Percentiles rank a stretch among this genome's conserved stretches.
Conservation (phyloP, 2,113 vertebrate species). For the Psilopsiagon aurifrons region DNA sequence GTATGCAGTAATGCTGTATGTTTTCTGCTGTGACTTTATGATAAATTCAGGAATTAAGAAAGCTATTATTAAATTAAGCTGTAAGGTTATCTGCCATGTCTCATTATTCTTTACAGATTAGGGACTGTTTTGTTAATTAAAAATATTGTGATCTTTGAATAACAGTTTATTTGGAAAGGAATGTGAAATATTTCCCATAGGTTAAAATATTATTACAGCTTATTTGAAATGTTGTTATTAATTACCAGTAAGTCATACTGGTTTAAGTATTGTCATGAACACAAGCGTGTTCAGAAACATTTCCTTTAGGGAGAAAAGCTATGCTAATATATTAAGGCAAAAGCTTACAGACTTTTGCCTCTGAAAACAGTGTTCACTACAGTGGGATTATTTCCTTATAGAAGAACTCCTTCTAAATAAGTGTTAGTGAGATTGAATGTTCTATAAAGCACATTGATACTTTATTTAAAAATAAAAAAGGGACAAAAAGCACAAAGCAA, state of each 20-base stretch:
- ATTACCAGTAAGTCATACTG: not conserved
- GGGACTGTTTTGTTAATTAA: conserved; percentile 11
- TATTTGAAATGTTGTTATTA: not conserved
- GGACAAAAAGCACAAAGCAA: not conserved
- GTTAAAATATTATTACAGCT: not conserved
- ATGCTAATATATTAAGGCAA: not conserved
- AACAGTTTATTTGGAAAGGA: conserved; percentile 32
- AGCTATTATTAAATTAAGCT: not conserved
- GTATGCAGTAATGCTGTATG: not conserved
- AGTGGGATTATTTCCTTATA: not conserved
- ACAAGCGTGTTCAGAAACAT: not conserved
- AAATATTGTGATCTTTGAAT: not conserved
- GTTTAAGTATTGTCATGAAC: not conserved
- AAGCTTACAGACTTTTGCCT: not conserved
- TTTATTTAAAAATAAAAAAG: not conserved
- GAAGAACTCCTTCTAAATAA: not conserved
- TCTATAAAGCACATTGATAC: not conserved
- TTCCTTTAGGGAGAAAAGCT: not conserved
- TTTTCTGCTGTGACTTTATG: not conserved
- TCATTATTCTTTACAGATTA: not conserved
- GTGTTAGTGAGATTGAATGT: not conserved
- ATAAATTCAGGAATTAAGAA: not conserved
- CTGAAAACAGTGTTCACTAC: not conserved
- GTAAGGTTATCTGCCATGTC: not conserved
- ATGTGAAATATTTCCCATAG: not conserved